These are phyloP conservation scores for Sebastes elongatus DNA, from an alignment of 2,797 vertebrate genomes.

Conservation along the genomic window DNA sequence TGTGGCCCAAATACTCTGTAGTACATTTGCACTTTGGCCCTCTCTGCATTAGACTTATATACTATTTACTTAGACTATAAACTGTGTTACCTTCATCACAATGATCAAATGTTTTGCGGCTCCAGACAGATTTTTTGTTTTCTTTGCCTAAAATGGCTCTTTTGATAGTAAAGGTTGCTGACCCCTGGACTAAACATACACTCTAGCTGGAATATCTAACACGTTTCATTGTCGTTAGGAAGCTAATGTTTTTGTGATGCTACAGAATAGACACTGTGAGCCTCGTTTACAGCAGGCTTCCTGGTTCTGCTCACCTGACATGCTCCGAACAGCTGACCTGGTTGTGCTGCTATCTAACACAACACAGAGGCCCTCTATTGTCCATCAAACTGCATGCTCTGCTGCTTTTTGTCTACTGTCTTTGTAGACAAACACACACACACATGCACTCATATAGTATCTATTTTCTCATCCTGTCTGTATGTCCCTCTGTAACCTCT, in stretches of 20 bases:
- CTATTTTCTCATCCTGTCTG: not conserved
- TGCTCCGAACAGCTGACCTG: slow-evolving; percentile 38
- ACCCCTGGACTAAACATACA: not conserved
- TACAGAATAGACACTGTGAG: not conserved
- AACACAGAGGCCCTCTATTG: slow-evolving; percentile 40
- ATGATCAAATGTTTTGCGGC: too few relatives aligned
- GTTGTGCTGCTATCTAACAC: slow-evolving; percentile 19
- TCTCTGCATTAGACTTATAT: too few relatives aligned
- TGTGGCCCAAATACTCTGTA: too few relatives aligned
- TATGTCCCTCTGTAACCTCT: not conserved
- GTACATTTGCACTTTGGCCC: too few relatives aligned
- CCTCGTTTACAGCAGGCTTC: not conserved
- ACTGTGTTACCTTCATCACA: too few relatives aligned
- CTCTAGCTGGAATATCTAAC: not conserved
- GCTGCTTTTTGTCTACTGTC: slow-evolving; percentile 37
- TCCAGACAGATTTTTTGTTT: too few relatives aligned
- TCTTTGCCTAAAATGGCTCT: too few relatives aligned
- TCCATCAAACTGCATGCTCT: slow-evolving; percentile 38
- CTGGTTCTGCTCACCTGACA: slow-evolving; percentile 42
- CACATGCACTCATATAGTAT: not conserved
- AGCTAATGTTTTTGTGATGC: not conserved
- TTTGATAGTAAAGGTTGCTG: too few relatives aligned
- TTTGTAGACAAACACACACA: not conserved
- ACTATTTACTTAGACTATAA: too few relatives aligned
- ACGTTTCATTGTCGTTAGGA: not conserved